Evolutionary conservation across 2,113 vertebrate genomes (phyloP), one percentile per base, ranked within the genome.

Genomic region (Trinectes maculatus): DNA sequence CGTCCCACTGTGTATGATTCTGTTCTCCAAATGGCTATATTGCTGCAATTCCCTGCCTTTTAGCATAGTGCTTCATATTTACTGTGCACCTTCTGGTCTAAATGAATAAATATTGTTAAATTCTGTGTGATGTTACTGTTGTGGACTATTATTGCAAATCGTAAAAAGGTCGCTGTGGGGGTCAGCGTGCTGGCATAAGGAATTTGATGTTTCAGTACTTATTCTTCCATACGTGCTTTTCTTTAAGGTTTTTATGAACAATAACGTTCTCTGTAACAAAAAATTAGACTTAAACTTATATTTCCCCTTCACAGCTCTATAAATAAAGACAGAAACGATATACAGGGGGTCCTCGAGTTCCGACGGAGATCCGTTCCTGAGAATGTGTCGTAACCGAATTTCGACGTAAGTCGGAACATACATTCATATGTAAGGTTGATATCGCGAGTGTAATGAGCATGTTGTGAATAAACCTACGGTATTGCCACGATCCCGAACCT

Each of bases 51-150:
- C 58, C 31, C 37, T n/a, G 44, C 44, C 67, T 71, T 66, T 73
- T 48, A 77, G 60, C 36, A 53, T 40, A 54, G 65, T 51, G 57
- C 74, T 62, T 75, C 16, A n/a, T 66, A 54, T 74, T 74, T 81
- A 74, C 66, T 59, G 24, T 43, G 49, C 26, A 75, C 56, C 71
- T 36, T 68, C 60, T 47, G 28, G 5, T 49, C 39, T 40, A 46
- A 74, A 65, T 73, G 22, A 59, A 64, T 63, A 62, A 85, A 75
- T 58, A 65, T 69, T 69, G 48, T 34, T 29, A 8, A 60, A 12
- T 73, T 71, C 19, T 37, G 29, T 13, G 21, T 58, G 16, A 48
- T 46, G 43, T 46, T 72, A 25, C 43, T 12, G 1, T 25, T 25
- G 13, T 37, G 47, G 33, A 53, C 16, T 42, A 54, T 71, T 64